Conservation (phyloP, 2,888 invertebrate genomes). For the Pteria penguin region DNA sequence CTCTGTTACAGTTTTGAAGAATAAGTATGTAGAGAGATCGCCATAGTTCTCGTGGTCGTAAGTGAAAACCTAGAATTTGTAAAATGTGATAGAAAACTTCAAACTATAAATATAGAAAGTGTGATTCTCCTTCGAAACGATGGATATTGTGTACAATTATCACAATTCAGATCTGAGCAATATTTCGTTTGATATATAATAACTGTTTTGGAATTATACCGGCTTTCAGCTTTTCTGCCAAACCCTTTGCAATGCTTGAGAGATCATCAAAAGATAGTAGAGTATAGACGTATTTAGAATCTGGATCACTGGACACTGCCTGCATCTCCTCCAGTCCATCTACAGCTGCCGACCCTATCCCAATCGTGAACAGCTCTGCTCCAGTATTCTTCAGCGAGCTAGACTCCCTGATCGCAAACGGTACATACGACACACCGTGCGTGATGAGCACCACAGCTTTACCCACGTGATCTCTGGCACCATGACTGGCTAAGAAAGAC, state of each 20-base stretch:
- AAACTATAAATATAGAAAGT: too few relatives aligned
- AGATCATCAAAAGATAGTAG: not conserved
- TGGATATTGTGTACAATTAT: too few relatives aligned
- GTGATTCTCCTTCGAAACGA: too few relatives aligned
- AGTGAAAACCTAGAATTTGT: too few relatives aligned
- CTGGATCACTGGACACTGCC: not conserved
- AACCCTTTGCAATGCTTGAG: not conserved
- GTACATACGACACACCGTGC: not conserved
- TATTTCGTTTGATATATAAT: too few relatives aligned
- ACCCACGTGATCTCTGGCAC: not conserved
- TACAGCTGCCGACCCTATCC: not conserved
- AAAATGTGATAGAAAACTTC: too few relatives aligned
- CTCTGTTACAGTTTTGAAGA: too few relatives aligned
- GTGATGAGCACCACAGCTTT: not conserved
- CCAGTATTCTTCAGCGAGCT: not conserved
- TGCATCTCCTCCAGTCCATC: constrained; percentile 8
- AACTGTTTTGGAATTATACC: too few relatives aligned
- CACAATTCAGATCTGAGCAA: too few relatives aligned
- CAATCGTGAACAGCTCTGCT: not conserved
- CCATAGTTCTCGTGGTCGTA: too few relatives aligned
- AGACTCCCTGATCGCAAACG: constrained; percentile 2
- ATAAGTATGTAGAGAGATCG: too few relatives aligned
- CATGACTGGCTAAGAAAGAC: not conserved
- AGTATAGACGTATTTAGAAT: not conserved
- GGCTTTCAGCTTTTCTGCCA: not conserved